These are phyloP conservation scores for Therioaphis trifolii DNA, from an alignment of 2,888 invertebrate genomes.

Conservation along the genomic window DNA sequence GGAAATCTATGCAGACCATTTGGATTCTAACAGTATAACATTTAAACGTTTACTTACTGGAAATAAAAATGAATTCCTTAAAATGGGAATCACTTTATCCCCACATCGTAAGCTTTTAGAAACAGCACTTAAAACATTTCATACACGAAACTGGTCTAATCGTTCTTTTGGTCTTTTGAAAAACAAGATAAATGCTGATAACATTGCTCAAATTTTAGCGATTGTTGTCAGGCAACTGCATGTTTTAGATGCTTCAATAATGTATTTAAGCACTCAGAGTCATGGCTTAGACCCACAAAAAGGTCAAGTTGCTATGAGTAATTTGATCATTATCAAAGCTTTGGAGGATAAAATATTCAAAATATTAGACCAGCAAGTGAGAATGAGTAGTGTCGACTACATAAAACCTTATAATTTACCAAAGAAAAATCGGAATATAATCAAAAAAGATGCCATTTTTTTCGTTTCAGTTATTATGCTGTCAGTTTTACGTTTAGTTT, in stretches of 20 bases:
- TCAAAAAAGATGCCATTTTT: background rate
- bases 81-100: slow-evolving; percentile 33
- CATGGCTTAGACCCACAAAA: slow-evolving; percentile 7
- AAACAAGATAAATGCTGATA: slow-evolving; percentile 6
- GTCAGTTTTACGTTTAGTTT: slow-evolving; percentile 8
- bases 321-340: slow-evolving; percentile 1
- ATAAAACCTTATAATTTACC: background rate
- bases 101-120: slow-evolving; percentile 41
- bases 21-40: slow-evolving; percentile 21
- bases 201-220: slow-evolving; percentile 21
- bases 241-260: slow-evolving; percentile 44
- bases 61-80: background rate
- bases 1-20: slow-evolving; percentile 5
- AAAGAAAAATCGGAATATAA: background rate
- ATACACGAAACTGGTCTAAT: slow-evolving; percentile 5
- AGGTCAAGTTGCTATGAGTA: background rate
- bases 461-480: background rate
- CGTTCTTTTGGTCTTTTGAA: slow-evolving; percentile 1
- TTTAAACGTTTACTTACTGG: slow-evolving; percentile 44
- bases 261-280: slow-evolving; percentile 10
- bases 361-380: slow-evolving; percentile 32
- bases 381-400: slow-evolving; percentile 24
- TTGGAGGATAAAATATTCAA: slow-evolving; percentile 22
- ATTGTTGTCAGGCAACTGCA: slow-evolving; percentile 39
- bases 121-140: slow-evolving; percentile 41